Evolutionary conservation across 2,113 vertebrate genomes (phyloP).

Genomic region (Scatophagus argus): DNA sequence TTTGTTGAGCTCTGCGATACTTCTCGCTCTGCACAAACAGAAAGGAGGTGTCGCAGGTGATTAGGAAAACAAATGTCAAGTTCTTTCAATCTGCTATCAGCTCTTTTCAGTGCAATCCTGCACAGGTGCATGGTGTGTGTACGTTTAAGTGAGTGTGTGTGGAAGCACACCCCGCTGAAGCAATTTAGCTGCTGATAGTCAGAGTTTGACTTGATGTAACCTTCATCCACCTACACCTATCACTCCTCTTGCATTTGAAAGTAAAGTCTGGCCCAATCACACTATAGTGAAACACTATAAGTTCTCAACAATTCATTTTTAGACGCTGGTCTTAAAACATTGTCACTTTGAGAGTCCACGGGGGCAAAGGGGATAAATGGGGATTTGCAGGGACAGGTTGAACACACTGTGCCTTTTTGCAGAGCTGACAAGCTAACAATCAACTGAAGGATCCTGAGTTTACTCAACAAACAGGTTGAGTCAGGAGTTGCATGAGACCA

Average conservation of each 20-base stretch:
- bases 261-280: background rate
- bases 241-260: background rate
- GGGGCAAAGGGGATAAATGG: background rate
- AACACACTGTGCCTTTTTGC: background rate
- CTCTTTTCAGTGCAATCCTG: slow-evolving; percentile 46
- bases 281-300: background rate
- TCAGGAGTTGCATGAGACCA: slow-evolving; percentile 11
- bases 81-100: slow-evolving; percentile 73
- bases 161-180: slow-evolving; percentile 18
- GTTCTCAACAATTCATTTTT: background rate
- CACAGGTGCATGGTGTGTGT: slow-evolving; percentile 62
- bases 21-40: slow-evolving; percentile 68
- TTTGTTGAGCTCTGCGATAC: slow-evolving; percentile 70
- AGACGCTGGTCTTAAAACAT: too few species aligned
- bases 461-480: slow-evolving; percentile 30
- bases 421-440: slow-evolving; percentile 10
- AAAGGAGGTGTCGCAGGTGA: slow-evolving; percentile 66
- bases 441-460: background rate
- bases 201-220: slow-evolving; percentile 24
- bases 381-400: background rate
- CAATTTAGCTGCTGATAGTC: slow-evolving; percentile 2
- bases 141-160: slow-evolving; percentile 40
- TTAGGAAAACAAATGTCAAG: slow-evolving; percentile 77
- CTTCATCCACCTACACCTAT: background rate
- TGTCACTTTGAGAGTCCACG: background rate